Evolutionary conservation across 37 sponge, comb jelly and placozoan species (phyloP), one percentile per base, ranked within the genome.

Genomic region (Lycopodina hypogea): DNA sequence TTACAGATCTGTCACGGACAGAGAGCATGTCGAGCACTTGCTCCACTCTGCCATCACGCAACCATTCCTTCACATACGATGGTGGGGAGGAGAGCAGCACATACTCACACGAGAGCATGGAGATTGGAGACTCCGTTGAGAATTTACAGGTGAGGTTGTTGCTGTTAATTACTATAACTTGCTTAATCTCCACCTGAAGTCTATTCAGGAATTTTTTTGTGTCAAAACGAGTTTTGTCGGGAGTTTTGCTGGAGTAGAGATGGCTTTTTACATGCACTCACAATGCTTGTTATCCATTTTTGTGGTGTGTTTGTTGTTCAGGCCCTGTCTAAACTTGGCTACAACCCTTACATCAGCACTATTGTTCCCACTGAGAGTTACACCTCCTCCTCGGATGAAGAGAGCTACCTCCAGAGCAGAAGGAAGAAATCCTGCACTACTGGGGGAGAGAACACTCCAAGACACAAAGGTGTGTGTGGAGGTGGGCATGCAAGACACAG

Each of bases 71-170:
- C 68, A 40, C 52, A 3, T 33, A 53, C 74, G 72, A 86, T 68
- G 74, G 58, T 15, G 87, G 87, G 1, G 60, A 81, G 19, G 80
- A 80, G 69, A 86, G 87, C 76, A 53, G 41, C 48, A 69, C 87
- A 7, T 75, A 86, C 61, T 86, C 86, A 18, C 62, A 71, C 60
- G 76, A 74, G 48, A 80, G 81, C 45, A 4, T 80, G 24, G 86
- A 79, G 57, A 80, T 86, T n/a, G 84, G 71, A 24, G 76, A 74
- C 65, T 77, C 78, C 3, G 62, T 72, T 0, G 80, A 79, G 28
- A 78, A 78, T 32, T 29, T 81, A 15, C 82, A 71, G 64, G 74
- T 76, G 57, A 9, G 76, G 1, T 35, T 37, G 29, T 57, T 15
- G 58, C n/a, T n/a, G n/a, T n/a, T n/a, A n/a, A n/a, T n/a, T n/a